Evolutionary conservation across 2,797 vertebrate species (phyloP).

Genomic region (Hydrophis major): DNA sequence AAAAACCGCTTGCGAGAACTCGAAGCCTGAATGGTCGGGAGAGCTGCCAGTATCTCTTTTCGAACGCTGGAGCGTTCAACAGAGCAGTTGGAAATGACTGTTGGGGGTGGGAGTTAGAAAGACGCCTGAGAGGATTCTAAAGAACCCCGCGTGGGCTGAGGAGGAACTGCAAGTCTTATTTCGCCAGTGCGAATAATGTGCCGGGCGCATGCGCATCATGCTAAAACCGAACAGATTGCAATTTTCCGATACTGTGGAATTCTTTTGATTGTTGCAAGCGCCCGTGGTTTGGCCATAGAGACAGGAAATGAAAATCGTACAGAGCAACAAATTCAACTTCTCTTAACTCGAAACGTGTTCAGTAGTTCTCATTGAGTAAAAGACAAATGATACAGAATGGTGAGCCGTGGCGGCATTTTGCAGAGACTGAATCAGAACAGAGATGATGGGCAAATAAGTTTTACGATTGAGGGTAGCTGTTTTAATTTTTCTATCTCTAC

Average conservation of each 20-base stretch:
- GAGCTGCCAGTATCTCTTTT: neutral
- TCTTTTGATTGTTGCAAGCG: neutral
- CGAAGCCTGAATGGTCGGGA: slow-evolving; percentile 24
- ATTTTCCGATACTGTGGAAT: neutral
- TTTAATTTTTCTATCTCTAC: neutral
- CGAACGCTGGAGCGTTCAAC: neutral
- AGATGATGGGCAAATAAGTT: neutral
- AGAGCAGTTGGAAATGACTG: slow-evolving; percentile 13
- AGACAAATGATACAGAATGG: neutral
- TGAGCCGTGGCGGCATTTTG: neutral
- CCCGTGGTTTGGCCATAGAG: neutral
- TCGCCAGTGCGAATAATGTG: neutral
- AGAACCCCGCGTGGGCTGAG: too few species aligned
- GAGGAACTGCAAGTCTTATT: neutral
- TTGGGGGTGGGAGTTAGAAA: neutral
- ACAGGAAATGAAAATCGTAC: neutral
- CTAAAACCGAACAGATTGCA: fast-evolving
- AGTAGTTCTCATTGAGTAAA: neutral
- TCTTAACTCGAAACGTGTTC: neutral
- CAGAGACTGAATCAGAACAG: neutral
- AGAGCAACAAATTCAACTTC: neutral
- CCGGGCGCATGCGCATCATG: neutral
- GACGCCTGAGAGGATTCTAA: neutral
- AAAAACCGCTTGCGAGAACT: neutral
- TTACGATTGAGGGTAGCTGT: neutral